Evolutionary conservation across 2,888 invertebrate genomes (phyloP).

Genomic region (Iphiclides podalirius): DNA sequence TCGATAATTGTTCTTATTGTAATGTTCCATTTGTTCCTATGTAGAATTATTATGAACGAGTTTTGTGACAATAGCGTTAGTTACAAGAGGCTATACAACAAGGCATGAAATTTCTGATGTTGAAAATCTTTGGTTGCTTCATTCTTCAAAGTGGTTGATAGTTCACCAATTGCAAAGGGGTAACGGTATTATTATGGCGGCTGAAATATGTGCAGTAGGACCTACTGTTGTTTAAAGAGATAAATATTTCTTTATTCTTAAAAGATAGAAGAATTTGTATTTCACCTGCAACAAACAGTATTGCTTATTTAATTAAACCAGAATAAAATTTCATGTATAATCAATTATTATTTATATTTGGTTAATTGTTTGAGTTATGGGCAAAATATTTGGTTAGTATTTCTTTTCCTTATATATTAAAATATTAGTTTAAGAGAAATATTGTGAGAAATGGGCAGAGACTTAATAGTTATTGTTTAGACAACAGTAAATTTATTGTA

Average conservation of each 20-base stretch:
- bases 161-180: constrained; percentile 1
- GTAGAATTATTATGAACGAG: constrained; percentile 94
- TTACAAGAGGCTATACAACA: constrained; percentile 85
- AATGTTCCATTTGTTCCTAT: constrained; percentile 95
- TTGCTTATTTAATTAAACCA: neutral
- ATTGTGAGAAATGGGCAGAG: neutral
- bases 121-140: constrained; percentile 3
- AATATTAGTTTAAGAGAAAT: neutral
- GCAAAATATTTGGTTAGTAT: neutral
- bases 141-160: constrained; percentile 11
- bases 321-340: neutral
- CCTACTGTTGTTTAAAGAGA: neutral
- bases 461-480: neutral
- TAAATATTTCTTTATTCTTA: neutral
- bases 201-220: neutral
- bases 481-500: neutral
- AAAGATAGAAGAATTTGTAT: neutral
- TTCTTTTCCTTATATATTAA: neutral
- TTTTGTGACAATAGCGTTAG: constrained; percentile 88
- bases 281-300: neutral
- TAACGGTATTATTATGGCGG: neutral
- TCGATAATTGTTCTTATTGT: constrained; percentile 92
- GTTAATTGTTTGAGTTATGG: neutral
- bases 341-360: neutral
- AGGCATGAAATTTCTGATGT: constrained; percentile 80